Percentiles rank a stretch among this genome's conserved stretches.
These are phyloP conservation scores for Danaus chrysippus DNA, from an alignment of 2,888 invertebrate species.

Conservation along the genomic window DNA sequence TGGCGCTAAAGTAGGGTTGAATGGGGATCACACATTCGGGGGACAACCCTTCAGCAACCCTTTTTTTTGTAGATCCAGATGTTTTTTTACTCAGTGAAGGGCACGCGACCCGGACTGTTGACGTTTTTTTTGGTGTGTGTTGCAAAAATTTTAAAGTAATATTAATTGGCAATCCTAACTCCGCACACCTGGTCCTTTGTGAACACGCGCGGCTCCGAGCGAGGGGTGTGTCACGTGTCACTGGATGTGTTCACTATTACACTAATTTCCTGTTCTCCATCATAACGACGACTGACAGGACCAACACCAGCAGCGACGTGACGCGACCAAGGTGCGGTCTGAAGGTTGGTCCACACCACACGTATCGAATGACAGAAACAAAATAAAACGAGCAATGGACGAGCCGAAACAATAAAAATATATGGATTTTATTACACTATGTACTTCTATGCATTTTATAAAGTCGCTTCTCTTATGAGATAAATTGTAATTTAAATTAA, in stretches of 20 bases:
- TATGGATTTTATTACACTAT: no score
- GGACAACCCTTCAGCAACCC: constrained; percentile 68
- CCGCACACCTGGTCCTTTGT: constrained; percentile 20
- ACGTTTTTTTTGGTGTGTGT: constrained; percentile 48
- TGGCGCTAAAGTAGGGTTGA: constrained; percentile 48
- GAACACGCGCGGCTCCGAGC: constrained; percentile 9
- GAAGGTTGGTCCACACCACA: constrained; percentile 16
- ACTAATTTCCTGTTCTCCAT: constrained; percentile 21
- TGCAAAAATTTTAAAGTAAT: constrained; percentile 11
- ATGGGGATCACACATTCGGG: constrained; percentile 16
- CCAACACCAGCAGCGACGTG: constrained; percentile 19
- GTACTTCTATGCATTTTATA: no score
- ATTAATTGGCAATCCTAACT: constrained; percentile 9
- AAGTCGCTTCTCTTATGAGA: no score
- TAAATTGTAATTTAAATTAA: no score
- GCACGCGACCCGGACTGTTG: constrained; percentile 55
- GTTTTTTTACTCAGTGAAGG: constrained; percentile 61
- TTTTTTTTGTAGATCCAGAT: constrained; percentile 56
- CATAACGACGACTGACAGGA: constrained; percentile 9
- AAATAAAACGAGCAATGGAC: no score
- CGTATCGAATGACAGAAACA: no score
- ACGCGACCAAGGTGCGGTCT: constrained; percentile 17
- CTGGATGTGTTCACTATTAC: constrained; percentile 18
- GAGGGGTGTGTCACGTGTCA: constrained; percentile 6
- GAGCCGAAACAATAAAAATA: no score